These are phyloP conservation scores for Bos javanicus DNA, from an alignment of 2,113 vertebrate genomes.

Conservation along the genomic window DNA sequence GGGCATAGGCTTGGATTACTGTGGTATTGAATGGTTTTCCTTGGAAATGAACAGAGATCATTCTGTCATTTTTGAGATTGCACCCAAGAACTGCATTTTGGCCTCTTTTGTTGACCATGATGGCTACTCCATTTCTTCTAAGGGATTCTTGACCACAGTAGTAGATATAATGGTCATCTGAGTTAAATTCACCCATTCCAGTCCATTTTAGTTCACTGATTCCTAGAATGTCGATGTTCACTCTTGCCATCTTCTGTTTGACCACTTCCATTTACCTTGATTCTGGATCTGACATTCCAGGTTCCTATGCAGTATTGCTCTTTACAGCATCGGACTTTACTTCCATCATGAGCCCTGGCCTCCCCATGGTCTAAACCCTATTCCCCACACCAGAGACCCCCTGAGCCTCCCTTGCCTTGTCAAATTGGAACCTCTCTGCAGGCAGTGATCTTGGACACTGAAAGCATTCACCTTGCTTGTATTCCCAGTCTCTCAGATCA, in stretches of 20 bases:
- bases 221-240: fast-evolving
- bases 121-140: neutral
- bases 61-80: neutral
- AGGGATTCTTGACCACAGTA: neutral
- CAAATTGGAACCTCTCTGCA: neutral
- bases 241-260: neutral
- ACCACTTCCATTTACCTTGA: neutral
- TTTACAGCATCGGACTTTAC: neutral
- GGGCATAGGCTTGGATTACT: neutral
- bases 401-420: neutral
- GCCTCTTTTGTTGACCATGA: neutral
- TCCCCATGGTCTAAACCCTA: neutral
- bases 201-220: neutral
- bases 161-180: neutral
- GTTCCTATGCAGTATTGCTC: neutral
- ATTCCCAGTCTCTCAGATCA: neutral
- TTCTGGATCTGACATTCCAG: neutral
- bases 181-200: neutral
- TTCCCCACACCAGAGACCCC: neutral
- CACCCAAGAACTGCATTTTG: neutral
- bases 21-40: neutral
- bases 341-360: neutral
- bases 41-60: neutral
- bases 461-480: neutral
- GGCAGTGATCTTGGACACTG: neutral